Conservation (phyloP, 64 coral and sea anemone genomes). For the Actinia equina region DNA sequence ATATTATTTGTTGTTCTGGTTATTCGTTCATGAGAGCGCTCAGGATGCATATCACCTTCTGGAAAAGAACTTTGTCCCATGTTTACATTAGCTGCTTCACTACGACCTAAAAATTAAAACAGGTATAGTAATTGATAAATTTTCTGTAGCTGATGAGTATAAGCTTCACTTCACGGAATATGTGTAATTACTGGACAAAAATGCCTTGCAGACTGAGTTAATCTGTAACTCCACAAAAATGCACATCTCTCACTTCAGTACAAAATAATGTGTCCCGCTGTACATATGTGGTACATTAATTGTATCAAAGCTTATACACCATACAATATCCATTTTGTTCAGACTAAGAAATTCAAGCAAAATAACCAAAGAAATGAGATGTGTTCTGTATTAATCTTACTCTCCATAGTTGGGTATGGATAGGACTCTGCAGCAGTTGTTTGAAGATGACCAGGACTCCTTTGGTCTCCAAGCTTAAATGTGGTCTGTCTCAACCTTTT, state of each 20-base stretch:
- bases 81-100: slow-evolving; percentile 41
- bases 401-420: slow-evolving; percentile 24
- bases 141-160: background rate
- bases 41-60: slow-evolving; percentile 77
- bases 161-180: no score
- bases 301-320: no score
- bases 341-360: no score
- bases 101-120: slow-evolving; percentile 18
- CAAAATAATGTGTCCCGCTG: no score
- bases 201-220: no score
- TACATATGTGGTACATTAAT: no score
- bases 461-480: slow-evolving; percentile 79
- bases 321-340: no score
- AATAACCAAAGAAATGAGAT: no score
- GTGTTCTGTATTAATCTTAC: background rate
- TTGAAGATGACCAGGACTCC: slow-evolving; percentile 48
- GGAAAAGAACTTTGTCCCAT: slow-evolving; percentile 89
- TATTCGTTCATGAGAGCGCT: slow-evolving; percentile 68
- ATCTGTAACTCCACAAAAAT: no score
- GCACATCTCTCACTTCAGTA: no score
- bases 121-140: background rate
- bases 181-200: no score
- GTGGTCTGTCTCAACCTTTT: slow-evolving; percentile 63
- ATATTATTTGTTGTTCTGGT: slow-evolving; percentile 78
- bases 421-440: slow-evolving; percentile 79